Conservation (phyloP, 2,113 vertebrate genomes). For the Ctenodactylus gundi region DNA sequence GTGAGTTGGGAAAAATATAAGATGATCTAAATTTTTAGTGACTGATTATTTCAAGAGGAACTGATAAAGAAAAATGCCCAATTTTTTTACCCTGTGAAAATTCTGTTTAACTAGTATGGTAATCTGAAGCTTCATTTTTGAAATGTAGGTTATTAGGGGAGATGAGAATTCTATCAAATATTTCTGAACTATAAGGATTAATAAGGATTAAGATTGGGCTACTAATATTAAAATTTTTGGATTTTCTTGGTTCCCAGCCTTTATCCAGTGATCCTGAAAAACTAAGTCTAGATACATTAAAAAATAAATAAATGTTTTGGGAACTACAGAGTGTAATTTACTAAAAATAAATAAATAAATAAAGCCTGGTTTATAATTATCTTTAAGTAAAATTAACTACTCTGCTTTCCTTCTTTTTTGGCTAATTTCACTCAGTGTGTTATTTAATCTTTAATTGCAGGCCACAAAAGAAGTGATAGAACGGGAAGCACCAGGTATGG, state of each 20-base stretch:
- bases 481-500: constrained; percentile 98
- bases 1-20: background rate
- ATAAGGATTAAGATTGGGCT: background rate
- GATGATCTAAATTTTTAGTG: background rate
- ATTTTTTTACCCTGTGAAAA: constrained; percentile 26
- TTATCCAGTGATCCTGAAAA: constrained; percentile 27
- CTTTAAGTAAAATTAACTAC: constrained; percentile 71
- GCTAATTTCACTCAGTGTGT: constrained; percentile 80
- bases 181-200: background rate
- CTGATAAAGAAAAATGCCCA: background rate
- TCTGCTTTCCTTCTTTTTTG: constrained; percentile 62
- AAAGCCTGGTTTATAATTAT: constrained; percentile 43
- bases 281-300: background rate
- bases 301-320: background rate
- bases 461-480: constrained; percentile 99
- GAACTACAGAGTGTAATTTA: constrained; percentile 36
- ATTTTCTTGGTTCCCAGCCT: constrained; percentile 7
- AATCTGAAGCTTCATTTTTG: background rate
- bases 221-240: background rate
- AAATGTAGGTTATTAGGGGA: constrained; percentile 17
- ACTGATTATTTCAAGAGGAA: constrained; percentile 35
- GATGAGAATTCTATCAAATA: constrained; percentile 18
- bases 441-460: constrained; percentile 88
- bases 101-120: background rate
- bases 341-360: too few species aligned